Evolutionary conservation across 2,113 vertebrate genomes (phyloP).

Genomic region (Morphnarchus princeps): DNA sequence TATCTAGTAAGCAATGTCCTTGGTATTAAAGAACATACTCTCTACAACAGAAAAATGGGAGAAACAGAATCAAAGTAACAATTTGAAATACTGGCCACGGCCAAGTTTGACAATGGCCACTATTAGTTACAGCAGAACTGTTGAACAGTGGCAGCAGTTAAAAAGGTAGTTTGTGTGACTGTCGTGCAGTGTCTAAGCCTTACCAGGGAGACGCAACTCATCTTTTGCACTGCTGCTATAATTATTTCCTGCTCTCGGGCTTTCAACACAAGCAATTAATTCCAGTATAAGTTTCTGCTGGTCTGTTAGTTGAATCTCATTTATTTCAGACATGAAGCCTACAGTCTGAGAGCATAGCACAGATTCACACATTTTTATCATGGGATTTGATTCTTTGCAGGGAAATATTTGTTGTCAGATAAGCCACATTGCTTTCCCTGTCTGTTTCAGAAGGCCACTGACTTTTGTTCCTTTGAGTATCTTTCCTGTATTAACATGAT

Average conservation of each 20-base stretch:
- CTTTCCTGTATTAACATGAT: neutral
- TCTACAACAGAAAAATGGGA: neutral
- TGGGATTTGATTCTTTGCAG: neutral
- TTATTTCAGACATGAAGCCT: neutral
- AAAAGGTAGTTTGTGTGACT: neutral
- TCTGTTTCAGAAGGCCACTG: neutral
- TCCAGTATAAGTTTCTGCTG: neutral
- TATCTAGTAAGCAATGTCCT: neutral
- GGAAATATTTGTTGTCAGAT: neutral
- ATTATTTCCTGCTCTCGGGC: neutral
- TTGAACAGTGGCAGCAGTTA: neutral
- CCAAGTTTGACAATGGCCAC: neutral
- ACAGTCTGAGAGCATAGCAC: neutral
- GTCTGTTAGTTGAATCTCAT: neutral
- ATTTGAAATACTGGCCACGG: neutral
- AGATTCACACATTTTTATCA: neutral
- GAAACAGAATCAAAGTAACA: neutral
- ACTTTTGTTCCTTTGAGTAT: neutral
- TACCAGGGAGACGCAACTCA: neutral
- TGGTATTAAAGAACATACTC: neutral
- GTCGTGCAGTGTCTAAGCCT: neutral
- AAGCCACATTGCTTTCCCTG: neutral
- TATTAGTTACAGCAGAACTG: neutral
- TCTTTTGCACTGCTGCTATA: neutral
- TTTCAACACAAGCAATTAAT: neutral